Evolutionary conservation across 92 coral and sea anemone genomes (phyloP).

Genomic region (Porites evermanni): DNA sequence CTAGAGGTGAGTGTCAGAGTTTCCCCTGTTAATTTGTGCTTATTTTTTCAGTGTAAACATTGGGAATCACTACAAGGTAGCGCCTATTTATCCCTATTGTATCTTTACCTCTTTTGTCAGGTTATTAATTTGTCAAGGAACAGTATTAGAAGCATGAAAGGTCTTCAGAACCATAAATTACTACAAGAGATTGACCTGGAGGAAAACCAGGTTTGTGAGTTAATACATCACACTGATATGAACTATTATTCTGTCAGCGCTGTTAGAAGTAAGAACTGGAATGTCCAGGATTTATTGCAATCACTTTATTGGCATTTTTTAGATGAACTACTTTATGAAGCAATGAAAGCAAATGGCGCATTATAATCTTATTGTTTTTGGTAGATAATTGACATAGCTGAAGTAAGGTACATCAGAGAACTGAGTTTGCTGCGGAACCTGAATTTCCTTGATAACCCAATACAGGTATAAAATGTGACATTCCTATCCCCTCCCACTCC

Average conservation of each 20-base stretch:
- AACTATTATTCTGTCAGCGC: no score
- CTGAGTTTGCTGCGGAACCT: conserved; percentile 81
- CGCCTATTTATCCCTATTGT: no score
- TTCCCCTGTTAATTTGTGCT: no score
- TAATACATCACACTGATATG: neutral
- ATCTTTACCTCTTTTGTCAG: conserved; percentile 45
- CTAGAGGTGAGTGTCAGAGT: conserved; percentile 70
- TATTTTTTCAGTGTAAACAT: no score
- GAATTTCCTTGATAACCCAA: conserved; percentile 89
- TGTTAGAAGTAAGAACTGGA: no score
- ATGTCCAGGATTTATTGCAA: no score
- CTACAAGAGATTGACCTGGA: conserved; percentile 90
- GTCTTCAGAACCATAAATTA: conserved; percentile 87
- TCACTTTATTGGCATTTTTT: no score
- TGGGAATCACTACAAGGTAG: no score
- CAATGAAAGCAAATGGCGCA: neutral
- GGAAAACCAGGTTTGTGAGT: conserved; percentile 82
- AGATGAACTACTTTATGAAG: no score
- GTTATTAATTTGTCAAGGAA: conserved; percentile 79
- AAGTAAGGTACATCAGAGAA: conserved; percentile 94
- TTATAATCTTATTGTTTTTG: neutral
- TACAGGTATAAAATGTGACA: conserved; percentile 65
- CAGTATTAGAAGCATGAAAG: conserved; percentile 89
- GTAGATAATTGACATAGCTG: conserved; percentile 95
- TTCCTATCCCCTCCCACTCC: no score